Base-by-base conservation (phyloP, 2,797 vertebrate genomes). In the Carcharodon carcharias region DNA sequence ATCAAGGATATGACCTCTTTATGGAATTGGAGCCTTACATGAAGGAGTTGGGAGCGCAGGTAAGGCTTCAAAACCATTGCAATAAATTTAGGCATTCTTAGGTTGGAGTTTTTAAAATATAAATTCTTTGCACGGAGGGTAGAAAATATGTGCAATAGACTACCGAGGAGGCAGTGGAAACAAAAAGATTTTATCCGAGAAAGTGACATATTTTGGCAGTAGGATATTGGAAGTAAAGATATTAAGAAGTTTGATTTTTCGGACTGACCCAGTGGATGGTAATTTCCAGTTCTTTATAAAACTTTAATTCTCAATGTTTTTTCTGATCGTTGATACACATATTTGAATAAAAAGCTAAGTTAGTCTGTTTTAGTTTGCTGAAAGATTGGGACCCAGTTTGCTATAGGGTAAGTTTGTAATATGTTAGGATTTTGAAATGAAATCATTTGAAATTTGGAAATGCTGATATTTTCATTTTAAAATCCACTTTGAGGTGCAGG, bases 1-100 rank as follows among this genome's bases (percentile, higher is more conserved):
- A 99, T 97, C 99, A 99, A 98, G 99, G 99, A 97, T 99, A 99
- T 97, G 99, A 99, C 97, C 98, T 99, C 63, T 99, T 99, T 97
- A 98, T 98, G 97, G 99, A 99, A 97, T 98, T 99, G 92, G 98
- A 98, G 94, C 99, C 99, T 45, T 98, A 99, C 88, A 99, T 99
- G 99, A 99, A 99, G 97, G 98, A 99, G 73, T 98, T 99, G 9
- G 99, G 99, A 58, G 98, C 98, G 97, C 98, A 99, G 99, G 99
- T 99, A 98, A 97, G 73, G 96, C 67, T 61, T 54, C 61, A 54
- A 71, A 54, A 40, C 14, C 28, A 40, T 26, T 92, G 67, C 58
- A 77, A 21, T 45, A 58, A 77, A 35, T 21, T 1, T 73, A 65
- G 7, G 35, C 28, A 95, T 95, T 95, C 21, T 93, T 54, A 56